These are phyloP conservation scores for Penelope pileata DNA, from an alignment of 2,113 vertebrate genomes.

Conservation along the genomic window DNA sequence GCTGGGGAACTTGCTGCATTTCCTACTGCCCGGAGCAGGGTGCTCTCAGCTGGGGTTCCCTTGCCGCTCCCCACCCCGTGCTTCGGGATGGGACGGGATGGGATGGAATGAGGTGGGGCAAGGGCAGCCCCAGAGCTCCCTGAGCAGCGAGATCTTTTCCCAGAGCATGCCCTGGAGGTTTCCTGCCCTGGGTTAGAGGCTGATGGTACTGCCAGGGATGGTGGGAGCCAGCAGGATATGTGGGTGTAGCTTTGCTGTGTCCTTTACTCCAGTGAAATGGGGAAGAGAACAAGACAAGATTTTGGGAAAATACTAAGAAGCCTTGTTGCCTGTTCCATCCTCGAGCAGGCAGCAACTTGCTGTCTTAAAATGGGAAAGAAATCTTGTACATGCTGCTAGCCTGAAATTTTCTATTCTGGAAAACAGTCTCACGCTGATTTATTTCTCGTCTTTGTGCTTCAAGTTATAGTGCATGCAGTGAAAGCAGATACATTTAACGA, in stretches of 20 bases:
- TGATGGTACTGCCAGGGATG: fast-evolving
- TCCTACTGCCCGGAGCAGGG: not conserved
- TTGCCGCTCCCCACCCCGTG: not conserved
- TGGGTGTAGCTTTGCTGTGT: not conserved
- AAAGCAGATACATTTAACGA: constrained; percentile 6
- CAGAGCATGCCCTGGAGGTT: not conserved
- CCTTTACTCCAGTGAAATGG: not conserved
- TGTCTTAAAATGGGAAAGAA: not conserved
- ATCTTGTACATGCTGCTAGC: not conserved
- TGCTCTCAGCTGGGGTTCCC: not conserved
- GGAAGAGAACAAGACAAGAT: not conserved
- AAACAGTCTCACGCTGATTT: not conserved
- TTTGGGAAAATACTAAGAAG: not conserved
- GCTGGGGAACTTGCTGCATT: not conserved
- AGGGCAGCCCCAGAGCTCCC: not conserved
- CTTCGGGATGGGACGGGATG: fast-evolving
- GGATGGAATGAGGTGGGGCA: too few species aligned
- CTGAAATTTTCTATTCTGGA: not conserved
- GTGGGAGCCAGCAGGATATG: not conserved
- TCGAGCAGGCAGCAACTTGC: not conserved
- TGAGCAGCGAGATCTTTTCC: not conserved
- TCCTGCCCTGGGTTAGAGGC: not conserved
- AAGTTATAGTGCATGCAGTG: not conserved
- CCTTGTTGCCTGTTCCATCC: not conserved
- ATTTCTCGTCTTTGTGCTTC: constrained; percentile 21